A percentile compares a stretch with the other conserved stretches of the same genome.
phyloP scores from a whole-genome alignment of 2,113 vertebrate species.

The Halcyon senegalensis region DNA sequence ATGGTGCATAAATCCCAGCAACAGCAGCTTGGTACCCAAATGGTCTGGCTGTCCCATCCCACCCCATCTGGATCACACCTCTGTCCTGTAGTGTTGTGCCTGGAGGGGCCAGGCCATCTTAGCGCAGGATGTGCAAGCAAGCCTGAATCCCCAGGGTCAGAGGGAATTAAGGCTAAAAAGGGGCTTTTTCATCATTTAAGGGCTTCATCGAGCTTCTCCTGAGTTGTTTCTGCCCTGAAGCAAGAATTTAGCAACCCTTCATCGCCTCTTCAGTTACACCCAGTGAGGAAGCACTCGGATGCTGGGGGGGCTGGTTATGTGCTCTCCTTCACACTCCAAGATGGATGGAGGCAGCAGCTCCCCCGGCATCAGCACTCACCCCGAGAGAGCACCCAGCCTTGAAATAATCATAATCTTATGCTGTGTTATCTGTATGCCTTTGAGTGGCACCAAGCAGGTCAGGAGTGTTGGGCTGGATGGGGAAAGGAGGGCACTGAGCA shows the following conservation, averaged over 20 bases:
- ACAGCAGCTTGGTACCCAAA: fast-evolving
- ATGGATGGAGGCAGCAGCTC: background rate
- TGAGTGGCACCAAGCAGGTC: background rate
- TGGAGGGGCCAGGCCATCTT: background rate
- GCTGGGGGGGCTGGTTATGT: fast-evolving
- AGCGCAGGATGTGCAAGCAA: background rate
- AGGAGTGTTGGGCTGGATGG: background rate
- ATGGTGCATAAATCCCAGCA: background rate
- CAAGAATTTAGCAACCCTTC: background rate
- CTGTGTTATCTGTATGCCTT: fast-evolving
- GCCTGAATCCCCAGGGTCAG: background rate
- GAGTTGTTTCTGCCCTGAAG: background rate
- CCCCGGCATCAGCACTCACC: fast-evolving
- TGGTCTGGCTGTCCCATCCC: background rate
- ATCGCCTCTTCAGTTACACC: background rate
- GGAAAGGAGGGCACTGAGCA: background rate
- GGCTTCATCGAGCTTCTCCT: background rate
- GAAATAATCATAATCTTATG: background rate
- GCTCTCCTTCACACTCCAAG: background rate
- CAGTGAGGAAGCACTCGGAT: fast-evolving
- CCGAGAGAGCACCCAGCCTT: fast-evolving
- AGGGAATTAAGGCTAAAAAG: background rate
- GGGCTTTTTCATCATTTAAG: background rate
- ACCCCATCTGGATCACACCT: fast-evolving
- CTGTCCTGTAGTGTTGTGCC: no score